phyloP scores from a whole-genome alignment of 2,797 vertebrate species.

The Rachycentron canadum region DNA sequence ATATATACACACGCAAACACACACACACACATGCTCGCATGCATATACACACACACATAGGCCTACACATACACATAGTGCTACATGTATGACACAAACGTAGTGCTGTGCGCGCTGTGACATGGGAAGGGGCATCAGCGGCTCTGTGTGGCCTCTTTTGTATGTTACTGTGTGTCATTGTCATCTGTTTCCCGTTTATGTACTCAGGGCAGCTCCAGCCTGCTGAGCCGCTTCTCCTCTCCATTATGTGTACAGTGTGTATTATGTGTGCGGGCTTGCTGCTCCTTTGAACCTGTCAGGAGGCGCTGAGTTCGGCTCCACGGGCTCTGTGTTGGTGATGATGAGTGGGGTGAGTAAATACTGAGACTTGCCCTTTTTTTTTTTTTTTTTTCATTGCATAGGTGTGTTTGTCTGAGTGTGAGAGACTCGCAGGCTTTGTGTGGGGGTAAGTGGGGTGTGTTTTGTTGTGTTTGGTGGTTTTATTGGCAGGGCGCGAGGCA shows the following conservation, averaged over 20 bases:
- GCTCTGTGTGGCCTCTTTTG: conserved; percentile 60
- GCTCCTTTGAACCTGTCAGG: conserved; percentile 69
- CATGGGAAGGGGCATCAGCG: conserved; percentile 35
- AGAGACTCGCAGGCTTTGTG: conserved; percentile 36
- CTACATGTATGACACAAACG: conserved; percentile 54
- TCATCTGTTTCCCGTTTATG: conserved; percentile 73
- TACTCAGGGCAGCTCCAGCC: conserved; percentile 69
- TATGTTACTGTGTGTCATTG: conserved; percentile 40
- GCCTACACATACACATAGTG: conserved; percentile 12
- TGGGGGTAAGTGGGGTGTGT: conserved; percentile 62
- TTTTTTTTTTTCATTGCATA: conserved; percentile 53
- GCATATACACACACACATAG: conserved; percentile 12
- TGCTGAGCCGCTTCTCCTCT: conserved; percentile 50
- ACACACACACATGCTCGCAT: conserved; percentile 21
- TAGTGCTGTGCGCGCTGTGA: conserved; percentile 32
- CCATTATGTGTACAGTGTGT: conserved; percentile 45
- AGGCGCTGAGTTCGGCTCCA: conserved; percentile 55
- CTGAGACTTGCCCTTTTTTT: conserved; percentile 48
- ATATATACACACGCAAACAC: conserved; percentile 6
- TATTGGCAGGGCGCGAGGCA: conserved; percentile 57
- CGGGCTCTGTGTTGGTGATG: conserved; percentile 69
- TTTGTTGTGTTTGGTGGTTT: conserved; percentile 65
- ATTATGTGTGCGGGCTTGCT: conserved; percentile 61
- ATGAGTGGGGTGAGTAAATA: conserved; percentile 78
- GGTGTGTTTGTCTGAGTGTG: conserved; percentile 62